Percentiles rank a stretch among this genome's conserved stretches.
These are phyloP conservation scores for Labroides dimidiatus DNA, from an alignment of 2,797 vertebrate species.

Conservation along the genomic window DNA sequence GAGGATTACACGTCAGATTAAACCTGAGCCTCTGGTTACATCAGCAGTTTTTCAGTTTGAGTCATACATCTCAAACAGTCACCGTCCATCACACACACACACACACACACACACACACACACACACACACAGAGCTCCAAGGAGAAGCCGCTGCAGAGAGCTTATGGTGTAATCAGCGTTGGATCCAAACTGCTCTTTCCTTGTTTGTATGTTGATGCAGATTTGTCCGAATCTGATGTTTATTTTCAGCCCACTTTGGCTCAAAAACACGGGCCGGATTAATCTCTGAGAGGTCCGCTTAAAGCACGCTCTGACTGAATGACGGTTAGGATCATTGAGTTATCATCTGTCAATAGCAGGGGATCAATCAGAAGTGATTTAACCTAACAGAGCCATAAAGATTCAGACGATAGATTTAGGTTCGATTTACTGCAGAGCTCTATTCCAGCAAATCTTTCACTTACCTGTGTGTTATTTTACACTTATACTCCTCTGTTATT, in stretches of 20 bases:
- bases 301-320: conserved; percentile 1
- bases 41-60: conserved; percentile 59
- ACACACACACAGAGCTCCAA: conserved; percentile 9
- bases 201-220: conserved; percentile 28
- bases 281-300: conserved; percentile 11
- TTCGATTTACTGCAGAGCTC: neutral
- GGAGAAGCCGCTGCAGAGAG: conserved; percentile 1
- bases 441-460: neutral
- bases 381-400: neutral
- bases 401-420: neutral
- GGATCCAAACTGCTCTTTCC: conserved; percentile 47
- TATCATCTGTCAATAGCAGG: neutral
- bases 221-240: conserved; percentile 41
- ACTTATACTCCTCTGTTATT: too few species aligned
- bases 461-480: too few species aligned
- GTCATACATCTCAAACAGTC: conserved; percentile 34
- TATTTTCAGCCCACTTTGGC: conserved; percentile 34
- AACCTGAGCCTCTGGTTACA: conserved; percentile 56
- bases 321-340: neutral
- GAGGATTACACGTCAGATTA: conserved; percentile 73
- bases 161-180: conserved; percentile 60
- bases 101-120: conserved; percentile 20
- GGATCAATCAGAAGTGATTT: neutral
- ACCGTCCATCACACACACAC: neutral
- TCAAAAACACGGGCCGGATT: conserved; percentile 21